These are phyloP conservation scores for Crocidura indochinensis DNA, from an alignment of 2,797 vertebrate species.

Conservation along the genomic window DNA sequence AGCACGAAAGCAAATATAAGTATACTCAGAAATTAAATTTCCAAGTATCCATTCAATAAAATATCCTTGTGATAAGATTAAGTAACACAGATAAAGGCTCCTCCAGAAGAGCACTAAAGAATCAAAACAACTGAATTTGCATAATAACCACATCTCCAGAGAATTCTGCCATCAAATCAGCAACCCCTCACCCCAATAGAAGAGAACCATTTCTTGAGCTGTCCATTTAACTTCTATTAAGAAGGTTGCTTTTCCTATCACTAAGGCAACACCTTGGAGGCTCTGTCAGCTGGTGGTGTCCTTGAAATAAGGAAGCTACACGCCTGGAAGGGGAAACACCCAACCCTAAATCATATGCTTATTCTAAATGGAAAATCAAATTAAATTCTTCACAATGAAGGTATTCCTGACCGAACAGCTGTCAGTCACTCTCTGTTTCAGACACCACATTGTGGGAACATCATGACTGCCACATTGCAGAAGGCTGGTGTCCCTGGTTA, in stretches of 20 bases:
- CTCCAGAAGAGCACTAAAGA: constrained; percentile 59
- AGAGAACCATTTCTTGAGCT: constrained; percentile 63
- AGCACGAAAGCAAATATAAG: constrained; percentile 62
- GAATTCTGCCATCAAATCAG: constrained; percentile 56
- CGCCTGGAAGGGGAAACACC: constrained; percentile 67
- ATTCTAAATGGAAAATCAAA: constrained; percentile 91
- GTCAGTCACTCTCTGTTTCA: constrained; percentile 90
- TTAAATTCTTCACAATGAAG: constrained; percentile 91
- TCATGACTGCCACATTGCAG: constrained; percentile 85
- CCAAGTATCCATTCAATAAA: constrained; percentile 63
- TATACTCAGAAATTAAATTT: constrained; percentile 67
- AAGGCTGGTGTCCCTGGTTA: constrained; percentile 90
- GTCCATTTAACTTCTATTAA: constrained; percentile 74
- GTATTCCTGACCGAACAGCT: constrained; percentile 91
- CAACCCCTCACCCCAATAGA: constrained; percentile 32
- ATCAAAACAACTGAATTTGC: constrained; percentile 73
- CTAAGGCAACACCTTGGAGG: constrained; percentile 48
- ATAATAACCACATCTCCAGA: constrained; percentile 57
- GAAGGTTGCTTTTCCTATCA: constrained; percentile 59
- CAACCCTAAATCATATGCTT: constrained; percentile 89
- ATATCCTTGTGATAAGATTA: constrained; percentile 62
- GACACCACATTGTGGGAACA: constrained; percentile 88
- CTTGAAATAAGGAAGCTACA: constrained; percentile 68
- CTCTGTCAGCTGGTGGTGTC: constrained; percentile 54
- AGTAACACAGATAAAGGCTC: constrained; percentile 52